Conservation (phyloP, 2,888 invertebrate genomes). For the Caenorhabditis angaria region DNA sequence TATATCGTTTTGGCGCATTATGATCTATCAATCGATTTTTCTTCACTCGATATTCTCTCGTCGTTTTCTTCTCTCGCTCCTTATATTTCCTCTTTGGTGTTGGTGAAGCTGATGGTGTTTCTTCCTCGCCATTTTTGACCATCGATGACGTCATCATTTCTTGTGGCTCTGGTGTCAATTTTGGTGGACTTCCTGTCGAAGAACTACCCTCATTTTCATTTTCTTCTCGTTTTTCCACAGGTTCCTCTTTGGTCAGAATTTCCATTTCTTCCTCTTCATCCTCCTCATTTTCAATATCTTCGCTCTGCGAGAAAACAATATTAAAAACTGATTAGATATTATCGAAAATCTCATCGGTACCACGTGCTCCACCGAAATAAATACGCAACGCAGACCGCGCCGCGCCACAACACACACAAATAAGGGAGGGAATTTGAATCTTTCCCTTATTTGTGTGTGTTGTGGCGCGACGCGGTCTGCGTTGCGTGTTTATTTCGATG, state of each 20-base stretch:
- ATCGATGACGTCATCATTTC: conserved; percentile 4
- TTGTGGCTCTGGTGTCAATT: background rate
- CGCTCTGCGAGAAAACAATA: no score
- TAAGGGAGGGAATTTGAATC: no score
- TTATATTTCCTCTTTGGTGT: background rate
- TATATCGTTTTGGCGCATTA: conserved; percentile 33
- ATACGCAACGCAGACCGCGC: no score
- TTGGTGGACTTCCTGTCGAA: background rate
- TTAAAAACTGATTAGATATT: no score
- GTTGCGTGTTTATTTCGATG: no score
- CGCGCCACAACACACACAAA: no score
- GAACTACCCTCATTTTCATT: background rate
- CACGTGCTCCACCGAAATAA: no score
- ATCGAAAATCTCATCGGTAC: no score
- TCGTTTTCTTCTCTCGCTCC: background rate
- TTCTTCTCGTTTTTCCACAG: background rate
- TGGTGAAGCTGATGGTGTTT: background rate
- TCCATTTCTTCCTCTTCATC: background rate
- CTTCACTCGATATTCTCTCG: background rate
- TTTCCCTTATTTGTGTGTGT: no score
- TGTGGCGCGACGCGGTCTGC: no score
- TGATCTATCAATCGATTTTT: conserved; percentile 13
- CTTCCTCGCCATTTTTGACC: conserved; percentile 5
- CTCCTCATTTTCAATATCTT: conserved; percentile 5
- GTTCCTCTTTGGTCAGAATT: conserved; percentile 3